Evolutionary conservation across 2,797 vertebrate species (phyloP).

Genomic region (Melanotaenia nigrans): DNA sequence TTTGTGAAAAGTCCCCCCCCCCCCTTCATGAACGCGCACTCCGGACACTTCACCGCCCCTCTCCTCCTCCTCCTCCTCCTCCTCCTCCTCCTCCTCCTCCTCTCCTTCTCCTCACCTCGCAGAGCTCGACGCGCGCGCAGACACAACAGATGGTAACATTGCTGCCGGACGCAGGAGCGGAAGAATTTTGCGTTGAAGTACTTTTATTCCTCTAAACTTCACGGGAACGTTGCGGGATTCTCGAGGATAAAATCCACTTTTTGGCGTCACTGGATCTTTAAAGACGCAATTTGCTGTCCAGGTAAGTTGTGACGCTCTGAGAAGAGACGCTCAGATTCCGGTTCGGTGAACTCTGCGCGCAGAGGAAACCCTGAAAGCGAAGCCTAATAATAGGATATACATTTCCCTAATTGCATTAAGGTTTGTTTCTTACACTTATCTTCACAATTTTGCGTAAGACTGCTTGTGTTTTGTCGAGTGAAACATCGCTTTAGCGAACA

Average conservation of each 20-base stretch:
- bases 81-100: conserved; percentile 29
- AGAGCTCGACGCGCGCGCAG: conserved; percentile 40
- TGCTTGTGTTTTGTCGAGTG: too few species aligned
- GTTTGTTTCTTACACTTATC: background rate
- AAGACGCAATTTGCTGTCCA: conserved; percentile 64
- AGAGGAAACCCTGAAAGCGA: background rate
- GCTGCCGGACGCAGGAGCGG: conserved; percentile 66
- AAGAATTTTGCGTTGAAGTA: conserved; percentile 60
- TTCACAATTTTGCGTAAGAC: conserved; percentile 6
- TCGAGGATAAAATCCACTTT: conserved; percentile 55
- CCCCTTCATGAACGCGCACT: conserved; percentile 20
- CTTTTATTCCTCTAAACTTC: conserved; percentile 62
- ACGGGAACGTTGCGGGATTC: conserved; percentile 21
- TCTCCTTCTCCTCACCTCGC: conserved; percentile 51
- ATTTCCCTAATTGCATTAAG: background rate
- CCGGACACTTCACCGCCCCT: background rate
- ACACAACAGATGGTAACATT: conserved; percentile 79
- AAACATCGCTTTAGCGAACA: background rate
- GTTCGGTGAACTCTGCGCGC: background rate
- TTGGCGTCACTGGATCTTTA: conserved; percentile 65
- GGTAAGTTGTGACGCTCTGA: conserved; percentile 71
- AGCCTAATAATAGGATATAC: too few species aligned
- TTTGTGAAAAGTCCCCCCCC: conserved; percentile 9
- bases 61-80: conserved; percentile 20
- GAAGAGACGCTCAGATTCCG: conserved; percentile 9